Conservation (phyloP, 2,888 invertebrate genomes). For the Petrolisthes manimaculis region DNA sequence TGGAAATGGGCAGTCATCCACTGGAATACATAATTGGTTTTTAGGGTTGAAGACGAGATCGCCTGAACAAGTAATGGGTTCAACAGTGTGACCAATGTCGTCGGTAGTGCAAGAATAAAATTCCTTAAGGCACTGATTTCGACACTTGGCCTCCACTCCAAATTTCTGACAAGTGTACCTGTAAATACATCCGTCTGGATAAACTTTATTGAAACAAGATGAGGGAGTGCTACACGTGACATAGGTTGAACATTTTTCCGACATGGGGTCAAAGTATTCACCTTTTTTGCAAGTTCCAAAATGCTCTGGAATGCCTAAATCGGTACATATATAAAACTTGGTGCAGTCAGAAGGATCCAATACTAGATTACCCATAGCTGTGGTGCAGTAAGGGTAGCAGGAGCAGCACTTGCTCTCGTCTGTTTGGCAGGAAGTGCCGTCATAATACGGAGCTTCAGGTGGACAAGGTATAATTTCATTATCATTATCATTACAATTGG, state of each 20-base stretch:
- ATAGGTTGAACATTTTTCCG: background rate
- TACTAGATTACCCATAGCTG: background rate
- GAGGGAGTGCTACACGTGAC: background rate
- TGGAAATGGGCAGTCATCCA: background rate
- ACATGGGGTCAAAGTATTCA: background rate
- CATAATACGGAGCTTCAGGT: background rate
- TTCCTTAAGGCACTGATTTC: background rate
- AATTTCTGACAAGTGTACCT: background rate
- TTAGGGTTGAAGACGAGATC: background rate
- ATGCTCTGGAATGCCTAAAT: background rate
- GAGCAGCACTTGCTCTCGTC: conserved; percentile 11
- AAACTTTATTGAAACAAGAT: background rate
- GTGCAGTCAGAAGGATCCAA: background rate
- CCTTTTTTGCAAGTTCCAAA: background rate
- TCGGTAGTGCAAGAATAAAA: background rate
- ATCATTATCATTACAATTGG: background rate
- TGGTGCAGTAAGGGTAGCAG: background rate
- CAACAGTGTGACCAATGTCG: background rate
- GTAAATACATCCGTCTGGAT: background rate
- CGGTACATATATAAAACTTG: background rate
- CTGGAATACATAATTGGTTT: background rate
- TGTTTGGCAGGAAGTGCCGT: background rate
- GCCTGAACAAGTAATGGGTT: background rate
- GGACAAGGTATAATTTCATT: background rate
- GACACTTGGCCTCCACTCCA: background rate